Evolutionary conservation across 1,140 invertebrate species (phyloP).

Genomic region (Trissolcus basalis): DNA sequence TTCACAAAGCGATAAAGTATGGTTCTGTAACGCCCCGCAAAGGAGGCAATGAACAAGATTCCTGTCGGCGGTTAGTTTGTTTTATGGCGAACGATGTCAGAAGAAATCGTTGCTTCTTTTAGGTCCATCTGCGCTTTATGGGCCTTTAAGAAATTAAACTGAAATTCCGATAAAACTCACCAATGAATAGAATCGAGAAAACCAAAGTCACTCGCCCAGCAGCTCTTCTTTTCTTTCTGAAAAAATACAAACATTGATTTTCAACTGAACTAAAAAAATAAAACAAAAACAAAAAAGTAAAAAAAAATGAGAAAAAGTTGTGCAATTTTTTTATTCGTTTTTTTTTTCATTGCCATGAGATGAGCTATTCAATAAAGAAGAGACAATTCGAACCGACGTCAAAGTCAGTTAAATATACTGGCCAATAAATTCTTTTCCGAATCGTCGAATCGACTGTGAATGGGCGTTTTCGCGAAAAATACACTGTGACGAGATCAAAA

Average conservation of each 20-base stretch:
- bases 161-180: slow-evolving; percentile 53
- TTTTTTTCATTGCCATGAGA: neutral
- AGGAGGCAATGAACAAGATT: slow-evolving; percentile 67
- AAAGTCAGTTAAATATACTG: slow-evolving; percentile 15
- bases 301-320: too few relatives aligned
- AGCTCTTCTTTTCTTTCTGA: too few relatives aligned
- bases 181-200: slow-evolving; percentile 7
- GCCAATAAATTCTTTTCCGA: slow-evolving; percentile 53
- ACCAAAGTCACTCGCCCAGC: neutral
- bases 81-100: slow-evolving; percentile 70
- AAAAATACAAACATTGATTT: too few relatives aligned
- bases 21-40: slow-evolving; percentile 67
- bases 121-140: slow-evolving; percentile 74
- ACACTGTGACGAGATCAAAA: slow-evolving; percentile 59
- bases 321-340: too few relatives aligned
- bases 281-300: too few relatives aligned
- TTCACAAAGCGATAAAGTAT: slow-evolving; percentile 74
- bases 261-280: too few relatives aligned
- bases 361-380: slow-evolving; percentile 20
- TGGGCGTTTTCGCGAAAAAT: slow-evolving; percentile 56
- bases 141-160: slow-evolving; percentile 71
- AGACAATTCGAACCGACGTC: slow-evolving; percentile 31
- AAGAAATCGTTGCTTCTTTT: slow-evolving; percentile 68
- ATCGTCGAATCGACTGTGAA: slow-evolving; percentile 24
- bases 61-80: slow-evolving; percentile 73